Evolutionary conservation across 2,888 invertebrate species (phyloP).

Genomic region (Gymnocheta viridis): DNA sequence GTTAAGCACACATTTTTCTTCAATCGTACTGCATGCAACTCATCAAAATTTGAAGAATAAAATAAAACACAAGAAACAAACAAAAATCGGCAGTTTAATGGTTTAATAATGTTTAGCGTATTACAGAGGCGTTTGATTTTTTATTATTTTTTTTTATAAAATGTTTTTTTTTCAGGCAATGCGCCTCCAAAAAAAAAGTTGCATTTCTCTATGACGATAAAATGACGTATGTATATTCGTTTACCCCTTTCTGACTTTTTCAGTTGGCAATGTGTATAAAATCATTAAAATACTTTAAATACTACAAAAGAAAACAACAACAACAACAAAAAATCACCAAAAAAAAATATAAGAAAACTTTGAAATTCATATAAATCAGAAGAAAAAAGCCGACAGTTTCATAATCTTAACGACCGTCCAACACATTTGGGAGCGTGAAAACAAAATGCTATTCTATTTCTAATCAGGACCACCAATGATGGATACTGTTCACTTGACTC

Average conservation of each 20-base stretch:
- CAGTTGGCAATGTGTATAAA: constrained; percentile 17
- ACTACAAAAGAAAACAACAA: constrained; percentile 5
- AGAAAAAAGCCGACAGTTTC: constrained; percentile 48
- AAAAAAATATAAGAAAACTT: no score
- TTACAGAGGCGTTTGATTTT: constrained; percentile 53
- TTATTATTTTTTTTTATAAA: not conserved
- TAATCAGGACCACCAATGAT: constrained; percentile 53
- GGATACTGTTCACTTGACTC: constrained; percentile 32
- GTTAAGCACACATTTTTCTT: constrained; percentile 38
- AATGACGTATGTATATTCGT: not conserved
- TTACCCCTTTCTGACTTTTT: constrained; percentile 29
- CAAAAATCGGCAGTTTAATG: constrained; percentile 57
- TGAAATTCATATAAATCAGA: constrained; percentile 36
- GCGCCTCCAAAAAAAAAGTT: not conserved
- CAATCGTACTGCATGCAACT: constrained; percentile 37
- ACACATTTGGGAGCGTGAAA: constrained; percentile 49
- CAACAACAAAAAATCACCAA: not conserved
- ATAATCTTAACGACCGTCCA: constrained; percentile 52
- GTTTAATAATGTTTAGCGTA: constrained; percentile 71
- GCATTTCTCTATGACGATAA: not conserved
- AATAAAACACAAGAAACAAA: constrained; percentile 14
- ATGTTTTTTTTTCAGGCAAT: not conserved
- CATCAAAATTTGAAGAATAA: constrained; percentile 22
- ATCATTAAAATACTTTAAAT: constrained; percentile 58
- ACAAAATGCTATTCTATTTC: constrained; percentile 34